phyloP scores from a whole-genome alignment of 1,140 invertebrate species.

The Leucophenga varia region DNA sequence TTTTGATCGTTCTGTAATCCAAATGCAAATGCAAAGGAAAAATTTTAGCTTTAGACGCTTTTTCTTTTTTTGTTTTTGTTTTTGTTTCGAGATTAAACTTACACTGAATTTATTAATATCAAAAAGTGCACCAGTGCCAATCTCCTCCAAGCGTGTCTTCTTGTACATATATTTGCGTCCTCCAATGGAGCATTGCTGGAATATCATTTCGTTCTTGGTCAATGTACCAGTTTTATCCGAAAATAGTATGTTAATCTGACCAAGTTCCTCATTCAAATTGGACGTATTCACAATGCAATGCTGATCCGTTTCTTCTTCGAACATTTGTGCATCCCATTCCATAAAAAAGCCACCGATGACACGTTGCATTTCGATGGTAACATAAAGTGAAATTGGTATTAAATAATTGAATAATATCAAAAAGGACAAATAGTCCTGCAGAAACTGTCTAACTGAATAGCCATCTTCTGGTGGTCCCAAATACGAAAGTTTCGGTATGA shows the following conservation, averaged over 20 bases:
- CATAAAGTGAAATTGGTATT: slow-evolving; percentile 99
- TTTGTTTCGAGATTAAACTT: slow-evolving; percentile 15
- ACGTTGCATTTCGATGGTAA: slow-evolving; percentile 96
- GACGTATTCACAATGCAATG: slow-evolving; percentile 96
- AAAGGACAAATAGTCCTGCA: slow-evolving; percentile 94
- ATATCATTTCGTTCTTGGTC: slow-evolving; percentile 97
- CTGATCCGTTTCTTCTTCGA: slow-evolving; percentile 85
- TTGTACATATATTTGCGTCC: slow-evolving; percentile 70
- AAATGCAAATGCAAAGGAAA: background rate
- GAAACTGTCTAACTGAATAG: slow-evolving; percentile 60
- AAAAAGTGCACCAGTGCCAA: slow-evolving; percentile 17
- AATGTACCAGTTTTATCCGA: slow-evolving; percentile 97
- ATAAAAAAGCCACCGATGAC: slow-evolving; percentile 86
- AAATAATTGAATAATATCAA: slow-evolving; percentile 98
- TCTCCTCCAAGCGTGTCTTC: slow-evolving; percentile 53
- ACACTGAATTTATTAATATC: slow-evolving; percentile 55
- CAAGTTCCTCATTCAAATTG: slow-evolving; percentile 98
- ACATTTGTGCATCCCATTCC: slow-evolving; percentile 93
- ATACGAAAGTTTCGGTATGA: slow-evolving; percentile 55
- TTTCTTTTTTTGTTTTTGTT: too few relatives aligned
- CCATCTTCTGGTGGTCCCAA: slow-evolving; percentile 48
- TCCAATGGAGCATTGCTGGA: slow-evolving; percentile 88
- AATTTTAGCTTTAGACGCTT: too few relatives aligned
- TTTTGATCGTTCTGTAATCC: slow-evolving; percentile 23
- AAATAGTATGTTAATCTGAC: slow-evolving; percentile 92